Evolutionary conservation across 2,797 vertebrate genomes (phyloP), one percentile per base, ranked within the genome.

Genomic region (Parauchenoglanis ngamensis): DNA sequence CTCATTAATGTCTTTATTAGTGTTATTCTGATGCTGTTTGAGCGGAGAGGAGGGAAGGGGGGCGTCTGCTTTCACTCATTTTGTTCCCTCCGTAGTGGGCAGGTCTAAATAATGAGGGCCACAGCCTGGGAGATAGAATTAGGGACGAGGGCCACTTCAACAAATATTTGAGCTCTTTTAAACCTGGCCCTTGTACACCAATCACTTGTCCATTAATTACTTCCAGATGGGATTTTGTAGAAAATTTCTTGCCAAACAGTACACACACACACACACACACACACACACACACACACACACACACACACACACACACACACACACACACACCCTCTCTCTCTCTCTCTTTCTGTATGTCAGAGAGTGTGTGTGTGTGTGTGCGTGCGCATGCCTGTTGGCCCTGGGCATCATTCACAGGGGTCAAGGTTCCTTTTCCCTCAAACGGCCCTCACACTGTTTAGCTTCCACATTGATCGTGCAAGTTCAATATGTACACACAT

Each of bases 71-170:
- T 97, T 97, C 96, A 95, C 93, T 89, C 93, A 95, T 95, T 91
- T 91, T 92, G 49, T 63, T 72, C 81, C 56, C 85, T 81, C 76
- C 77, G 49, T 94, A 95, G 95, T 90, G 94, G 96, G 95, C 95
- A 97, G 97, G 97, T 98, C 97, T 98, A 98, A 99, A 98, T 99
- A 98, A 98, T 97, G 97, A 97, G 96, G 95, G 95, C 96, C 95
- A 95, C 95, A 94, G 96, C 95, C 95, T 97, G 97, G 93, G 96
- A 98, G 97, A 97, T 98, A 98, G 99, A 99, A 99, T 99, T 98
- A 97, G 97, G 96, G 95, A 97, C 96, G 97, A 98, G 97, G 96
- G 96, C 94, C 96, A 97, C 97, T 99, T 98, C 95, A 97, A 95
- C 91, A 96, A 97, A 97, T 97, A 97, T 97, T 94, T 96, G 96